These are phyloP conservation scores for Geotrypetes seraphini DNA, from an alignment of 2,797 vertebrate genomes.

Conservation along the genomic window DNA sequence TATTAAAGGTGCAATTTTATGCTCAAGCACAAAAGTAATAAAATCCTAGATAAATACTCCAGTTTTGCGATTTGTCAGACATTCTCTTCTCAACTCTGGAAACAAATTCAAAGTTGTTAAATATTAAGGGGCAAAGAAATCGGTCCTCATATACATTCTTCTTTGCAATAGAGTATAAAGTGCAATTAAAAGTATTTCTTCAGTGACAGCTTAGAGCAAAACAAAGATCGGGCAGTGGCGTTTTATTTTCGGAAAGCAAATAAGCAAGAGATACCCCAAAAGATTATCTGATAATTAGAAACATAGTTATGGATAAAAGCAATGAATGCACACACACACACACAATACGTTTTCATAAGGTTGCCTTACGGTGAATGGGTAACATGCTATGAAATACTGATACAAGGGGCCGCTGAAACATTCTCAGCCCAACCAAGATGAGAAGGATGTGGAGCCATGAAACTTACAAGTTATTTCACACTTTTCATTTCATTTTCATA, in stretches of 20 bases:
- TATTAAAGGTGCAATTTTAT: conserved; percentile 34
- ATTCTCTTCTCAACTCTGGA: conserved; percentile 22
- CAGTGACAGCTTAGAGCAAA: background rate
- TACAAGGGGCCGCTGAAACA: no score
- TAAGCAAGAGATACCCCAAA: no score
- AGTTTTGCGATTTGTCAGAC: conserved; percentile 29
- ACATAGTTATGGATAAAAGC: no score
- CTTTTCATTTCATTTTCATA: no score
- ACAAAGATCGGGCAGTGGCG: conserved; percentile 6
- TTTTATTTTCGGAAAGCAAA: conserved; percentile 2
- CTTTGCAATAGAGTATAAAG: conserved; percentile 12
- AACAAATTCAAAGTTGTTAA: conserved; percentile 22
- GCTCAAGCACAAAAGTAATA: conserved; percentile 31
- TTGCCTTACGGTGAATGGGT: no score
- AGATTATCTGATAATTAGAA: no score
- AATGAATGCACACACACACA: no score
- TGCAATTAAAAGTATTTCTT: conserved; percentile 1
- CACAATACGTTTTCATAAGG: no score
- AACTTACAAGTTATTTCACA: no score
- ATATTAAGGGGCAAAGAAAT: conserved; percentile 24
- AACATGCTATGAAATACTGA: no score
- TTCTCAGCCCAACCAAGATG: no score
- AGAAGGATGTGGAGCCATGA: no score
- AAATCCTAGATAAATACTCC: conserved; percentile 30
- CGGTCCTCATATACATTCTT: conserved; percentile 15